phyloP scores from a whole-genome alignment of 2,113 vertebrate species.

The human region GRCh38 chrX:22397001-22397500 shows the following conservation, averaged over 20 bases:
- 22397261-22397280: neutral
- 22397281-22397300: neutral
- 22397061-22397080: slow-evolving; percentile 26
- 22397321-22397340: neutral
- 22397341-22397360: neutral
- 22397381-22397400: neutral
- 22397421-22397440: neutral
- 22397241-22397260: neutral
- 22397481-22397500: neutral
- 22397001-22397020: neutral
- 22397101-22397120: slow-evolving; percentile 8
- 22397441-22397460: neutral
- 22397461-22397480: neutral
- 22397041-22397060: neutral
- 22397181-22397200: neutral
- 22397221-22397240: neutral
- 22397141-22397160: neutral
- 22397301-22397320: neutral
- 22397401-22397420: slow-evolving; percentile 15
- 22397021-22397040: neutral
- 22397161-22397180: neutral
- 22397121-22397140: slow-evolving; percentile 27
- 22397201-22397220: neutral
- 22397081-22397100: neutral
- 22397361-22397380: neutral